Percentiles rank a stretch among this genome's conserved stretches.
Evolutionary conservation across 2,113 vertebrate genomes (phyloP).

Genomic region (Muscicapa adusta): DNA sequence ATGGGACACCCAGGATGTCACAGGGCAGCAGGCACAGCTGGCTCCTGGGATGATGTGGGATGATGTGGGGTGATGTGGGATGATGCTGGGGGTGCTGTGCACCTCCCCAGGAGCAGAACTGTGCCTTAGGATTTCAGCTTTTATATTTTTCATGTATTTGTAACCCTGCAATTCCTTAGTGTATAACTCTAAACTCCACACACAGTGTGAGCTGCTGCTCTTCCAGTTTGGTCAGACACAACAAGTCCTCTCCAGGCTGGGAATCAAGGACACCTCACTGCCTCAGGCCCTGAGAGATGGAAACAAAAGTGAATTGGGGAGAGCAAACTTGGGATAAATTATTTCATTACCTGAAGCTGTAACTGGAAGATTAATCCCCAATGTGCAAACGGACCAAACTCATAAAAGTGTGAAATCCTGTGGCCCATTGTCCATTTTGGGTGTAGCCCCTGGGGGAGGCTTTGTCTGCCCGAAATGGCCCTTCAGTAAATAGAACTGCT

Average conservation of each 20-base stretch:
- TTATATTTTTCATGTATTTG: neutral
- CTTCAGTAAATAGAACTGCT: neutral
- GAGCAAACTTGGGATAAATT: neutral
- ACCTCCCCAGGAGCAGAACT: neutral
- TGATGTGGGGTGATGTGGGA: neutral
- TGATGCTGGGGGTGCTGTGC: neutral
- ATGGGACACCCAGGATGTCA: neutral
- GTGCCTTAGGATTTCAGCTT: neutral
- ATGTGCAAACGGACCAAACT: neutral
- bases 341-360: neutral
- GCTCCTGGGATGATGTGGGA: neutral
- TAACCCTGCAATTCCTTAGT: neutral
- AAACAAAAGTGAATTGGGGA: neutral
- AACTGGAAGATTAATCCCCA: neutral
- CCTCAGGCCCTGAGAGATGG: neutral
- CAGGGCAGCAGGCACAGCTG: neutral
- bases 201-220: neutral
- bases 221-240: neutral
- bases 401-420: rapidly evolving
- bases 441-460: neutral
- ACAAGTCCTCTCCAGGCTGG: neutral
- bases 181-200: neutral
- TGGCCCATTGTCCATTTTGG: neutral
- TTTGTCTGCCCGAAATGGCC: rapidly evolving
- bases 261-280: neutral